A percentile compares a stretch with the other conserved stretches of the same genome.
These are phyloP conservation scores for Pipistrellus pygmaeus DNA, from an alignment of 2,797 vertebrate genomes.

Conservation along the genomic window DNA sequence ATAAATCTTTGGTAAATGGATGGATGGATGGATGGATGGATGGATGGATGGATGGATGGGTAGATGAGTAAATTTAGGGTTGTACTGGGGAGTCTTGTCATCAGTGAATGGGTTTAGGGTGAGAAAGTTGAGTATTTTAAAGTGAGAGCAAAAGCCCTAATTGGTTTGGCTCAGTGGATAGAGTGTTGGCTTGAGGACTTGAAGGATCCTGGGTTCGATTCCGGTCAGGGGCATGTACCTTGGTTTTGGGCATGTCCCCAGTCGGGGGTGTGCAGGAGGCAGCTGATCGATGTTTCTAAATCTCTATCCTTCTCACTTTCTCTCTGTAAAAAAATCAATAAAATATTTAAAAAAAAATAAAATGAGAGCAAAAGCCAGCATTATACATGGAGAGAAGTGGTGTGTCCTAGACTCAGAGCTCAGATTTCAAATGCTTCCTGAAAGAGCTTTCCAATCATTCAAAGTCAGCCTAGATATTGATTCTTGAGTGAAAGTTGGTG, in stretches of 20 bases:
- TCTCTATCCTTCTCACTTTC: no score
- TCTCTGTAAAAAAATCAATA: no score
- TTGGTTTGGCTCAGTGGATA: no score
- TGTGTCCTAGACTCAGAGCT: neutral
- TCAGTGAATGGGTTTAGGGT: neutral
- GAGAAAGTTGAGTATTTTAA: neutral
- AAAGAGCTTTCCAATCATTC: neutral
- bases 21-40: neutral
- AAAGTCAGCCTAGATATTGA: neutral
- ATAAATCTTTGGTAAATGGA: neutral
- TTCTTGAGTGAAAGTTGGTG: neutral
- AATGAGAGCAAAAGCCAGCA: neutral
- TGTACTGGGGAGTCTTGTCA: neutral
- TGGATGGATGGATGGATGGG: neutral
- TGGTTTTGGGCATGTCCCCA: no score
- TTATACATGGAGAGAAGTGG: accelerated
- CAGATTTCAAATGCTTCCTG: neutral
- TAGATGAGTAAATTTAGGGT: neutral
- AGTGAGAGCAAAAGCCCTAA: neutral
- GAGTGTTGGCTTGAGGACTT: no score
- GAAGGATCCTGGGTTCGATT: no score
- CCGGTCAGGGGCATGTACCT: no score
- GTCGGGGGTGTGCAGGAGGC: no score
- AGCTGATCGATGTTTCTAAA: no score
- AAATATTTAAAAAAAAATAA: neutral